Evolutionary conservation across 23 tunicate species (phyloP), one percentile per base, ranked within the genome.

Genomic region (Halocynthia roretzi): DNA sequence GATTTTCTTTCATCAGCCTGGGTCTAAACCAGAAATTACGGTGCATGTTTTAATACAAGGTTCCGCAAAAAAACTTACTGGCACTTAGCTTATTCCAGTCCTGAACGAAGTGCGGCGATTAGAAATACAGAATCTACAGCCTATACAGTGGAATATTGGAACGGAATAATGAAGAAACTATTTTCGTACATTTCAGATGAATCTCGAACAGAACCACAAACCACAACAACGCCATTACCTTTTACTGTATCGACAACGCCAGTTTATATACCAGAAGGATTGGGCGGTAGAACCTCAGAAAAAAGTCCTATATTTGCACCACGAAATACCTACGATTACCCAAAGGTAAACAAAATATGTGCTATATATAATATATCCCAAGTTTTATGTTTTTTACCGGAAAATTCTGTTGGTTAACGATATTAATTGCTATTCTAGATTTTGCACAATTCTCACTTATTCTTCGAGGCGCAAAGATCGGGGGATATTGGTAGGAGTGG

Each of bases 381-480:
- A 31, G 44, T 31, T 31, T 31, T 4, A 1, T 31, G 44, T 31
- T 31, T 0, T 0, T 0, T 31, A 31, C 44, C 4, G 44, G 44
- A 4, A 31, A 31, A 31, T 31, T 31, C 44, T 31, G 44, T 31
- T 18, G 64, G 17, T 1, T 60, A 18, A 60, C 64, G 4, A 60
- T 18, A 18, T 9, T 50, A n/a, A 10, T 71, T n/a, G 5, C 8
- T 6, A n/a, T 72, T 50, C 7, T 53, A 93, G 93, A 83, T 87
- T 8, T 62, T 93, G 51, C 89, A 88, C 83, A 71, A 87, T 56
- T 93, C 98, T 7, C 67, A 90, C 65, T 72, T 87, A 18, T 93
- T 87, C 72, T 93, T 80, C 76, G 98, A 93, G 71, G 94, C 98
- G 10, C 98, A 93, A 63, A 62, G 98, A 67, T 87, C 94, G 8